phyloP scores from a whole-genome alignment of 2,797 vertebrate genomes.

The Sebastes elongatus region DNA sequence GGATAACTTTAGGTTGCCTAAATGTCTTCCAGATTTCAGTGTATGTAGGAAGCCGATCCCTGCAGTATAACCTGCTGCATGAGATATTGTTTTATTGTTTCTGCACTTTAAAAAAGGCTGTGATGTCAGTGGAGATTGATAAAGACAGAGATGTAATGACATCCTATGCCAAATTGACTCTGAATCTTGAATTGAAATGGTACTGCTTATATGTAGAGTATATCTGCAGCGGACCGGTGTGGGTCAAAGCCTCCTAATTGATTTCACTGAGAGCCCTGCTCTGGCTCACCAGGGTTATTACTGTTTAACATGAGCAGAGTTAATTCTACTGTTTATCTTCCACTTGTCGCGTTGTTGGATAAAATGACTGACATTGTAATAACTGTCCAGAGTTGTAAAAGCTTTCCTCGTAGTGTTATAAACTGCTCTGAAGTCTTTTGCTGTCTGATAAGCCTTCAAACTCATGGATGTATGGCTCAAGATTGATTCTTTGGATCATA shows the following conservation, averaged over 20 bases:
- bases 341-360: fast-evolving
- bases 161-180: background rate
- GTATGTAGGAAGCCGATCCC: background rate
- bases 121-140: background rate
- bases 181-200: background rate
- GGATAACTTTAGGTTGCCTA: background rate
- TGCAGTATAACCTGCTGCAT: background rate
- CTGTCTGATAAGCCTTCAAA: background rate
- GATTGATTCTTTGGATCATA: background rate
- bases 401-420: background rate
- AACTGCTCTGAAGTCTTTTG: background rate
- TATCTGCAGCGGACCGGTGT: background rate
- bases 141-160: background rate
- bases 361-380: background rate
- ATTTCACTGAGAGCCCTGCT: background rate
- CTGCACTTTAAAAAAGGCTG: background rate
- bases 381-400: background rate
- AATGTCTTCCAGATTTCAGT: background rate
- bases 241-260: background rate
- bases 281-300: background rate
- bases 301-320: background rate
- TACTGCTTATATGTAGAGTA: fast-evolving
- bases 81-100: background rate
- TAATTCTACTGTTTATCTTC: background rate
- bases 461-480: background rate